Evolutionary conservation across 2,888 invertebrate genomes (phyloP), one percentile per base, ranked within the genome.

Genomic region (Siphlonurus alternatus): DNA sequence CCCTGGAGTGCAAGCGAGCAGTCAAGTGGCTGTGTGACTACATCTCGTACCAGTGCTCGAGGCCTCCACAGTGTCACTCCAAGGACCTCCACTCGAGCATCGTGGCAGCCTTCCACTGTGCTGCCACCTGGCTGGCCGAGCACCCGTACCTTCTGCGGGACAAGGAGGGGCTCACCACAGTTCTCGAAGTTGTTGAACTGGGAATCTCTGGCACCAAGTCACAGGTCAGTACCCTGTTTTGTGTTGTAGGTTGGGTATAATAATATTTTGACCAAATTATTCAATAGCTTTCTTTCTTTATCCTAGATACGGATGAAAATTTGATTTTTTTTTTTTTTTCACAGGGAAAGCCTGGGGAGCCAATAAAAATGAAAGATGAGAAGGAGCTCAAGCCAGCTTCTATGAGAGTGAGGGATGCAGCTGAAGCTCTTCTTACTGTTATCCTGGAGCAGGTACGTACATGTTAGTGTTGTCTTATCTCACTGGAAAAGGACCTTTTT

Each of bases 11-110:
- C 74, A 89, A 90, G 77, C 82, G 93, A 72, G 92, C 93, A 18
- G 95, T 98, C 23, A 95, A 95, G 72, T 97, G 96, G 92, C 85
- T 99, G 65, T 99, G 98, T 77, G 95, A 98, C 79, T 98, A 97
- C 78, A 96, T 99, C 71, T 87, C 91, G 64, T 89, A 90, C 75
- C 96, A 96, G 75, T 95, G 96, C 79, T 90, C 90, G 71, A 85
- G 94, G 68, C 97, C 94, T 64, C 97, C 93, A 64, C 95, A 87
- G 65, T 91, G 88, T 59, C 94, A 95, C 78, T 93, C 93, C 61
- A 90, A 93, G 74, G 93, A 93, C 79, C 80, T 93, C 68, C 96
- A 97, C 78, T 95, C 95, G 23, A 90, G 93, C 61, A 93, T 93
- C 67, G 93, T 97, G 71, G 89, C 93, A 69, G 87, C 99, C 65